Evolutionary conservation across 2,797 vertebrate genomes (phyloP).

Genomic region (Coluber constrictor): DNA sequence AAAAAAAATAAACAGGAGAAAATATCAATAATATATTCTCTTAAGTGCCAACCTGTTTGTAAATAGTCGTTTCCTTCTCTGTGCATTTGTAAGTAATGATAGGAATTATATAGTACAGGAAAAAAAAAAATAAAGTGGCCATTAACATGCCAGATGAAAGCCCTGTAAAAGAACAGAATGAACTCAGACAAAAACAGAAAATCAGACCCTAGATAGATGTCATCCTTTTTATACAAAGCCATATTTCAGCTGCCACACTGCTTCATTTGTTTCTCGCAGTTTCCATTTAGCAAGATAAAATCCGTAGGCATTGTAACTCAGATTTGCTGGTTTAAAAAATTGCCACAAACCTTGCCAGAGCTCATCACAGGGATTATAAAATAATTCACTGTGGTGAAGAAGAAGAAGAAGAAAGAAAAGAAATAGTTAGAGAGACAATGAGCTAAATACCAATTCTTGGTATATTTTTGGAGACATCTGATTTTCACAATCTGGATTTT

Average conservation of each 20-base stretch:
- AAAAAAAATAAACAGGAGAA: constrained; percentile 47
- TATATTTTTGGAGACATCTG: constrained; percentile 45
- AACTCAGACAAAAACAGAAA: background rate
- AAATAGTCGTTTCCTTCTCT: constrained; percentile 74
- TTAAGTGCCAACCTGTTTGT: constrained; percentile 94
- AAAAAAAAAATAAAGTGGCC: constrained; percentile 42
- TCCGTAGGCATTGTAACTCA: constrained; percentile 36
- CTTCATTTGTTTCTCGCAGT: constrained; percentile 39
- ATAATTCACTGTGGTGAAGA: constrained; percentile 24
- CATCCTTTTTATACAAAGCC: constrained; percentile 68
- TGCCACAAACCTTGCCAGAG: constrained; percentile 27
- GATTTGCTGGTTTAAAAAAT: constrained; percentile 50
- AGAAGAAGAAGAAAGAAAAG: constrained; percentile 25
- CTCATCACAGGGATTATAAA: constrained; percentile 16
- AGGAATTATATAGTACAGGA: constrained; percentile 61
- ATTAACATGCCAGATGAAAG: constrained; percentile 54
- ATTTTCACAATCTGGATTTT: constrained; percentile 24
- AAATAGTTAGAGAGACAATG: constrained; percentile 41
- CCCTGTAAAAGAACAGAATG: constrained; percentile 58
- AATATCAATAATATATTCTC: constrained; percentile 81
- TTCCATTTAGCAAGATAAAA: constrained; percentile 45
- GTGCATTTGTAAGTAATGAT: constrained; percentile 72
- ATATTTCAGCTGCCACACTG: constrained; percentile 60
- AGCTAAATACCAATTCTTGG: constrained; percentile 41
- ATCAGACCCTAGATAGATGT: constrained; percentile 52